Percentiles rank a stretch among this genome's conserved stretches.
Evolutionary conservation across 2,113 vertebrate species (phyloP).

Genomic region (Eubucco bourcierii): DNA sequence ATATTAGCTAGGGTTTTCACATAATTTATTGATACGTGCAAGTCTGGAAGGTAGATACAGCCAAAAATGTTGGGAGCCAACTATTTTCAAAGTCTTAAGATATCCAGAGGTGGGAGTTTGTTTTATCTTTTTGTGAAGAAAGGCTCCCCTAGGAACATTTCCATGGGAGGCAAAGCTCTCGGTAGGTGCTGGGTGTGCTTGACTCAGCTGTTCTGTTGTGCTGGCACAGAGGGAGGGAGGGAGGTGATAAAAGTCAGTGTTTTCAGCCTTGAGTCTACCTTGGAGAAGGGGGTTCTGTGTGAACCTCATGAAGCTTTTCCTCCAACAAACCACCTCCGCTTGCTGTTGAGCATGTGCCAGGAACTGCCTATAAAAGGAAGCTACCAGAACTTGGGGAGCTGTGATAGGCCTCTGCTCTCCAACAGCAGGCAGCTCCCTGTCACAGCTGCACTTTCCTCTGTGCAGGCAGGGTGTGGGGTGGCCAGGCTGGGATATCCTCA

Average conservation of each 20-base stretch:
- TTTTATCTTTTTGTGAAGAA: not conserved
- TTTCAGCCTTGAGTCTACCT: not conserved
- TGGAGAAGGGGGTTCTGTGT: not conserved
- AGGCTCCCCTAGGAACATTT: not conserved
- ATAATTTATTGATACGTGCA: not conserved
- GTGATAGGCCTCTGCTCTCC: not conserved
- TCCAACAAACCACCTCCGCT: not conserved
- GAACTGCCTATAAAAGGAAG: not conserved
- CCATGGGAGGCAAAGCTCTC: not conserved
- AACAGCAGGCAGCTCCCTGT: not conserved
- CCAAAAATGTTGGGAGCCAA: not conserved
- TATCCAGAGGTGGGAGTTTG: not conserved
- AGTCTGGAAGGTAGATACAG: not conserved
- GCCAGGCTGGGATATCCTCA: not conserved
- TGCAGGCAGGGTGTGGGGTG: accelerated
- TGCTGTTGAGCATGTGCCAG: accelerated
- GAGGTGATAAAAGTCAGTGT: not conserved
- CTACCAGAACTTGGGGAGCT: not conserved
- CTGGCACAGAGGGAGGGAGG: not conserved
- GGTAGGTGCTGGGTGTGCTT: not conserved
- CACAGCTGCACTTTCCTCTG: accelerated
- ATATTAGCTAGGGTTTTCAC: not conserved
- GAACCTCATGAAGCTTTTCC: conserved; percentile 12
- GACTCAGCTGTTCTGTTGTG: not conserved
- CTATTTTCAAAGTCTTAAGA: not conserved